phyloP scores from a whole-genome alignment of 2,888 invertebrate species.

The Malthinus flaveolus region DNA sequence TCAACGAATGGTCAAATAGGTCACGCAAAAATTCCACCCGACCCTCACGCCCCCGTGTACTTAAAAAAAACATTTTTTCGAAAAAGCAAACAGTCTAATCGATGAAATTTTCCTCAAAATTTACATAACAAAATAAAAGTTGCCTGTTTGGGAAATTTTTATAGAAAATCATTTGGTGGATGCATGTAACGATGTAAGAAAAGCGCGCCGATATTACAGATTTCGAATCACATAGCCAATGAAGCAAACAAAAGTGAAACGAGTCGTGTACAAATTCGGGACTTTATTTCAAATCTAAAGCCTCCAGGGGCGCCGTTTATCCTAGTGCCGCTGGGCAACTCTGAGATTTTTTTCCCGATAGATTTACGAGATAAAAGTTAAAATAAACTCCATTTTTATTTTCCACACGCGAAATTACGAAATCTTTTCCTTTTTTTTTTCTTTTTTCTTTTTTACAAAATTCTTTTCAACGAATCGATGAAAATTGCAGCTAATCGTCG shows the following conservation, averaged over 20 bases:
- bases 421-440: not conserved
- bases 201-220: conserved; percentile 28
- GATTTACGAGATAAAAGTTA: conserved; percentile 30
- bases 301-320: conserved; percentile 28
- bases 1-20: no score
- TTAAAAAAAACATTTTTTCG: no score
- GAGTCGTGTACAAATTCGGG: conserved; percentile 28
- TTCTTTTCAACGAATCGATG: no score
- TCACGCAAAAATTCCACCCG: no score
- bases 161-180: conserved; percentile 22
- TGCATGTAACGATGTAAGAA: conserved; percentile 27
- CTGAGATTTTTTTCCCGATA: conserved; percentile 21
- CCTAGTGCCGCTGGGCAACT: conserved; percentile 26
- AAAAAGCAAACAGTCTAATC: no score
- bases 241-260: conserved; percentile 28
- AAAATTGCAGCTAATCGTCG: no score
- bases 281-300: conserved; percentile 27
- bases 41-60: no score
- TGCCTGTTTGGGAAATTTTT: not conserved
- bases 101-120: no score
- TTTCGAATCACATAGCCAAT: conserved; percentile 27
- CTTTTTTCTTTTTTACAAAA: no score
- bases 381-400: conserved; percentile 24
- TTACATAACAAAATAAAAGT: no score
- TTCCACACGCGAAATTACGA: conserved; percentile 8